phyloP scores from a whole-genome alignment of 2,113 vertebrate species.

The Tapirus terrestris region DNA sequence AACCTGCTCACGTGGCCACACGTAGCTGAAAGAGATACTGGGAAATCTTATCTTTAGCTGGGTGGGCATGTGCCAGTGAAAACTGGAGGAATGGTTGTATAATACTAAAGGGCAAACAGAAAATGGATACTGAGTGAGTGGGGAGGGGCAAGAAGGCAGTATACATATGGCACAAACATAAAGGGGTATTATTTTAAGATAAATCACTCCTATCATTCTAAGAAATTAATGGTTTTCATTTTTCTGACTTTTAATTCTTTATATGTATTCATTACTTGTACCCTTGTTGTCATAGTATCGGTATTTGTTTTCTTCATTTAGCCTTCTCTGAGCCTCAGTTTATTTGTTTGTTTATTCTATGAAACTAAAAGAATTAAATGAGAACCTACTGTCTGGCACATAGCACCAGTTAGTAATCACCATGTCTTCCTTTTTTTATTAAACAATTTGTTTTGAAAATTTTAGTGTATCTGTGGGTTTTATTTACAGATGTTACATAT shows the following conservation, averaged over 20 bases:
- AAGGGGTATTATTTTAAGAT: not conserved
- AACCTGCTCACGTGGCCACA: not conserved
- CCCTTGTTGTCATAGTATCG: not conserved
- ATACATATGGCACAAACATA: not conserved
- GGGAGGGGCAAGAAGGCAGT: not conserved
- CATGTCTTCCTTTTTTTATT: not conserved
- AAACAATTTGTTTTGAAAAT: not conserved
- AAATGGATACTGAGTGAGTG: not conserved
- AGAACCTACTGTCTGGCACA: not conserved
- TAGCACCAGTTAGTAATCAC: not conserved
- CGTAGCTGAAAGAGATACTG: not conserved
- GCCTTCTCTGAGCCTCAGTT: not conserved
- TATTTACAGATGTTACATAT: not conserved
- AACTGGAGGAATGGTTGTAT: not conserved
- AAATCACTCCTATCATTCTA: not conserved
- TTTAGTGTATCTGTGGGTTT: not conserved
- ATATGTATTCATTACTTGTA: not conserved
- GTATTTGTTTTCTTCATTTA: not conserved
- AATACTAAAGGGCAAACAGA: not conserved
- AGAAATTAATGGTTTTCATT: not conserved
- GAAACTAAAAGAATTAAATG: not conserved
- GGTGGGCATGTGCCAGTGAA: not conserved
- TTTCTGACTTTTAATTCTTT: constrained; percentile 25
- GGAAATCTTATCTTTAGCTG: not conserved
- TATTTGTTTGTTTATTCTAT: not conserved